Evolutionary conservation across 1,140 invertebrate species (phyloP).

Genomic region (Aphelenchoides besseyi): DNA sequence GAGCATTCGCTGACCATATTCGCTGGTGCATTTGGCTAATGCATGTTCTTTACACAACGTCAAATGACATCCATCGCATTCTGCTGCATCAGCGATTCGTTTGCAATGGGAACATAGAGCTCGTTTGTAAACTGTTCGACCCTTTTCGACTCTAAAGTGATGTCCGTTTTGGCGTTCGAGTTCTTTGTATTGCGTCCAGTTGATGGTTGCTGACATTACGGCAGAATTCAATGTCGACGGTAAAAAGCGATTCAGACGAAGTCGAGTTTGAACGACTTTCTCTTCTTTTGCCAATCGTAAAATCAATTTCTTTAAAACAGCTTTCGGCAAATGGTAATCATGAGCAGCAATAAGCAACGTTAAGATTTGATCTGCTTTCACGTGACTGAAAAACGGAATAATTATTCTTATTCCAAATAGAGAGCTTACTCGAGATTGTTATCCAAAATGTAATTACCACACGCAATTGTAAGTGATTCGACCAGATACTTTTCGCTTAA

Average conservation of each 20-base stretch:
- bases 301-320: slow-evolving; percentile 18
- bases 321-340: slow-evolving; percentile 23
- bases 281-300: slow-evolving; percentile 28
- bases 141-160: slow-evolving; percentile 18
- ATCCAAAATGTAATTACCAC: slow-evolving; percentile 24
- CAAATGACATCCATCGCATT: slow-evolving; percentile 24
- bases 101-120: slow-evolving; percentile 26
- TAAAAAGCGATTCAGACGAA: slow-evolving; percentile 21
- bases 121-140: slow-evolving; percentile 15
- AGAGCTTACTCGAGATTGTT: slow-evolving; percentile 26
- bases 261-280: slow-evolving; percentile 27
- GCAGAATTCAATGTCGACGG: slow-evolving; percentile 24
- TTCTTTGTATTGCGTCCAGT: slow-evolving; percentile 19
- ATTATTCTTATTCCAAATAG: slow-evolving; percentile 23
- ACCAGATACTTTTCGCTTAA: slow-evolving; percentile 28
- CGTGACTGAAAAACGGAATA: slow-evolving; percentile 25
- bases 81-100: slow-evolving; percentile 22
- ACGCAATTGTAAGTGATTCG: slow-evolving; percentile 23
- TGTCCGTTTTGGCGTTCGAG: slow-evolving; percentile 25
- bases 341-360: slow-evolving; percentile 33
- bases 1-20: slow-evolving; percentile 32
- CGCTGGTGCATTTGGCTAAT: slow-evolving; percentile 17
- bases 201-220: slow-evolving; percentile 26
- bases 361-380: slow-evolving; percentile 34
- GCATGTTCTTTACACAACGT: slow-evolving; percentile 20